A percentile compares a stretch with the other conserved stretches of the same genome.
phyloP scores from a whole-genome alignment of 2,797 vertebrate genomes.

The Epinephelus malabaricus region DNA sequence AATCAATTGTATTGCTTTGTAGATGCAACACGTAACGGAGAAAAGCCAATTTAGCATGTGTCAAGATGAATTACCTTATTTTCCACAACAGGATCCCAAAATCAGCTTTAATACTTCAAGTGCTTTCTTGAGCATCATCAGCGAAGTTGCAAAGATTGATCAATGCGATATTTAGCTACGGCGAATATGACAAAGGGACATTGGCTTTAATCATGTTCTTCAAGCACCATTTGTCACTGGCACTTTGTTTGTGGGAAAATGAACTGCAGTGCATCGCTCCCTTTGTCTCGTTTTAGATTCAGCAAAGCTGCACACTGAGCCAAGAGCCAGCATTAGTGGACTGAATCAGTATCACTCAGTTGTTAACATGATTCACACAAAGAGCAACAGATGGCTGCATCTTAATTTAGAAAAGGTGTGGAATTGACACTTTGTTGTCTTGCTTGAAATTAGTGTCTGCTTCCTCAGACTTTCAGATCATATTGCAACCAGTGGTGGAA shows the following conservation, averaged over 20 bases:
- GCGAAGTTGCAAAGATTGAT: constrained; percentile 54
- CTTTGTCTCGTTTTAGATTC: constrained; percentile 20
- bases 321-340: constrained; percentile 15
- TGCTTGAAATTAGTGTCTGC: background rate
- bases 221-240: constrained; percentile 45
- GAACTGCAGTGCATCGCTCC: background rate
- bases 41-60: constrained; percentile 71
- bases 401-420: constrained; percentile 27
- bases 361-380: constrained; percentile 19
- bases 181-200: constrained; percentile 60
- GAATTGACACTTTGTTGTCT: background rate
- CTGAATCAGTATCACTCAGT: background rate
- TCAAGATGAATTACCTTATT: constrained; percentile 73
- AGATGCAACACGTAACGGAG: constrained; percentile 65
- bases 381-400: constrained; percentile 40
- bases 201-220: constrained; percentile 54
- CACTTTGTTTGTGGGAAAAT: constrained; percentile 15
- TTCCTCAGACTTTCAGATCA: background rate
- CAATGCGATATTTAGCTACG: constrained; percentile 46
- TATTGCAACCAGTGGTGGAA: background rate
- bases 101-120: constrained; percentile 56
- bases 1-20: constrained; percentile 77
- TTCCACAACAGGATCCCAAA: constrained; percentile 63
- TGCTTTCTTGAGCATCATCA: constrained; percentile 46
- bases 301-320: constrained; percentile 5